Base-by-base conservation (phyloP, 1,140 invertebrate species). In the Apolygus lucorum region DNA sequence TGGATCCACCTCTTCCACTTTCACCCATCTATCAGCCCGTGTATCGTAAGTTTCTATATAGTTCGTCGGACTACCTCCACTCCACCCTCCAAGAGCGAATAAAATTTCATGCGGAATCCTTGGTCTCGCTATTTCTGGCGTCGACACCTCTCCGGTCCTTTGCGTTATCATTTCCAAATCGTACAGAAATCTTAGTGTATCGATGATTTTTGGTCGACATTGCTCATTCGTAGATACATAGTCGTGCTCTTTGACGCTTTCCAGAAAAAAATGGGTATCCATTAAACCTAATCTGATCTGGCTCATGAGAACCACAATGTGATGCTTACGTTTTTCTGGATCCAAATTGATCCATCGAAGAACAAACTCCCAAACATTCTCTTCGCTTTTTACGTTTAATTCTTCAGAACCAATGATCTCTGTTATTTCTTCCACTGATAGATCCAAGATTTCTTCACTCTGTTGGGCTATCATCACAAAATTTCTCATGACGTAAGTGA, bases 231-330 rank as follows among this genome's bases (percentile, higher is more conserved):
- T 82, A 1, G 81, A 78, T 0, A 90, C 87, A 75, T 84, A 88
- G 8, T 79, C 83, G 77, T 84, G 85, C 68, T 84, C 84, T 71
- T 88, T 88, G 0, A 84, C 85, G 70, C 85, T 83, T 74, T 89
- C 87, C 25, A 89, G 78, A 75, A 91, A 89, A 75, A 85, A 90
- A 69, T 92, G 86, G 0, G 90, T 92, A 67, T 93, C 89, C 74
- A 96, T 81, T 0, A 96, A 80, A 2, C 93, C 93, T 1, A 95
- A 82, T 22, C 93, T 83, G 71, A 93, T 88, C 68, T 88, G 88
- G 49, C 85, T 85, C 84, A 96, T 88, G 0, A 96, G 78, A 28
- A 86, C 82, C 0, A 88, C 84, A 2, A 92, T 87, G 72, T 88
- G 79, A 27, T 80, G 74, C 76, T 85, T 86, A 8, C 90, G 82